Conservation (phyloP, 2,797 vertebrate genomes). For the Typhlichthys eigenmanni region DNA sequence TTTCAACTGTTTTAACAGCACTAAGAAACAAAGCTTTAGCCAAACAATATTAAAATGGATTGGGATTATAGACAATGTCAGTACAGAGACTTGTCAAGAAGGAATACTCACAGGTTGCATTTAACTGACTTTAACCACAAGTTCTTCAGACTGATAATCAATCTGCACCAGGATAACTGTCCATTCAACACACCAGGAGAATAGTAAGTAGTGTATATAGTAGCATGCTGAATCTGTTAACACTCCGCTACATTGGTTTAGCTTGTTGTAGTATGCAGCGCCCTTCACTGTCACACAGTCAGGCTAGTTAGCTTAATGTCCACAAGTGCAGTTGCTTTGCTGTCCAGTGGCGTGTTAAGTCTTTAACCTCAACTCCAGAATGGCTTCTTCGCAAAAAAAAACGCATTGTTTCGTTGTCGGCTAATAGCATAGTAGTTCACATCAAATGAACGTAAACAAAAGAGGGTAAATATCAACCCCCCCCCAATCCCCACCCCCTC, state of each 20-base stretch:
- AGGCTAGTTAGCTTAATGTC: conserved; percentile 56
- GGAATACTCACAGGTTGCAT: conserved; percentile 55
- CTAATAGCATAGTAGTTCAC: conserved; percentile 60
- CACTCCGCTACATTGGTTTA: conserved; percentile 76
- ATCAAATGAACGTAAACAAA: conserved; percentile 56
- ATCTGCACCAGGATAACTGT: conserved; percentile 50
- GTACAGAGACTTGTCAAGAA: conserved; percentile 35
- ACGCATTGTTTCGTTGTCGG: conserved; percentile 33
- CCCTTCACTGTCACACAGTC: conserved; percentile 44
- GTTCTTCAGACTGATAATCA: conserved; percentile 38
- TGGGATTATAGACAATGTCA: conserved; percentile 44
- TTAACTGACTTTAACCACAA: conserved; percentile 38
- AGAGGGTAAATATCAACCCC: conserved; percentile 31
- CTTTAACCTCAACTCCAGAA: conserved; percentile 53
- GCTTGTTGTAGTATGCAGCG: conserved; percentile 30
- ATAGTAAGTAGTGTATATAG: conserved; percentile 74
- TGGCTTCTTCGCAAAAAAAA: conserved; percentile 54
- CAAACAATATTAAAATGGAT: conserved; percentile 35
- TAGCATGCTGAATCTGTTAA: conserved; percentile 76
- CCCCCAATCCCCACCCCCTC: conserved; percentile 20
- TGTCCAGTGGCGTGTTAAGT: conserved; percentile 36
- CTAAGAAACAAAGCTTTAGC: conserved; percentile 45
- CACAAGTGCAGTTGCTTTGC: conserved; percentile 32
- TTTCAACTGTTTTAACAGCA: conserved; percentile 37
- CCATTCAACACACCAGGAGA: conserved; percentile 64